Evolutionary conservation across 2,888 invertebrate species (phyloP).

Genomic region (Polyommatus icarus): DNA sequence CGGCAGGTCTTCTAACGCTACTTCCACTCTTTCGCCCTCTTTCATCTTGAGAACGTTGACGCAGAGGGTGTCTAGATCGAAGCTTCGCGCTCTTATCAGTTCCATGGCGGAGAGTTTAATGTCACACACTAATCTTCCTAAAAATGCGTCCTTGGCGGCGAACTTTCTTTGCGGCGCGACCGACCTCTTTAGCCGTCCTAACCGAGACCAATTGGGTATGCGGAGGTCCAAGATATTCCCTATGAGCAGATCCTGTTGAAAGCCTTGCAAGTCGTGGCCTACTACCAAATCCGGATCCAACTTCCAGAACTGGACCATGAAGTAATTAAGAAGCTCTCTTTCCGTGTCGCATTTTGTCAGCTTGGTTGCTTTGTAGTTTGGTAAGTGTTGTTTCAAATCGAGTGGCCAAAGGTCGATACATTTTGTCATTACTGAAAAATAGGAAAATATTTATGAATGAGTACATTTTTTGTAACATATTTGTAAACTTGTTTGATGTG

Average conservation of each 20-base stretch:
- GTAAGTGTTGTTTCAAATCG: conserved; percentile 86
- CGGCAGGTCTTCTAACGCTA: conserved; percentile 85
- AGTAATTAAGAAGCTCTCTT: conserved; percentile 90
- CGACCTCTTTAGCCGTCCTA: conserved; percentile 91
- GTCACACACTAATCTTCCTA: conserved; percentile 95
- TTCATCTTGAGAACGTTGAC: conserved; percentile 86
- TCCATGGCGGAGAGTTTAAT: conserved; percentile 96
- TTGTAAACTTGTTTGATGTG: neutral
- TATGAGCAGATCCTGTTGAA: conserved; percentile 94
- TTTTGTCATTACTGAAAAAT: conserved; percentile 86
- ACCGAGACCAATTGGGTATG: conserved; percentile 93
- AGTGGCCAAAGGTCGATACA: conserved; percentile 91
- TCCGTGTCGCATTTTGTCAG: conserved; percentile 92
- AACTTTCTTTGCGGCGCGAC: conserved; percentile 80
- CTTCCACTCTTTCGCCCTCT: conserved; percentile 85
- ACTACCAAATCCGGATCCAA: conserved; percentile 96
- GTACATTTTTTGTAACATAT: neutral
- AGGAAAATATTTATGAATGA: conserved; percentile 4
- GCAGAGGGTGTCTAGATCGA: conserved; percentile 92
- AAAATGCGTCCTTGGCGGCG: conserved; percentile 79
- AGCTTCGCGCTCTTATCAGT: conserved; percentile 93
- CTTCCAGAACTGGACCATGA: conserved; percentile 91
- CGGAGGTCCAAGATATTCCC: conserved; percentile 88
- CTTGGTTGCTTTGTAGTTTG: conserved; percentile 85
- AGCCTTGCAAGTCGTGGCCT: conserved; percentile 95